phyloP scores from a whole-genome alignment of 2,888 invertebrate genomes.

The Eudemis profundana region DNA sequence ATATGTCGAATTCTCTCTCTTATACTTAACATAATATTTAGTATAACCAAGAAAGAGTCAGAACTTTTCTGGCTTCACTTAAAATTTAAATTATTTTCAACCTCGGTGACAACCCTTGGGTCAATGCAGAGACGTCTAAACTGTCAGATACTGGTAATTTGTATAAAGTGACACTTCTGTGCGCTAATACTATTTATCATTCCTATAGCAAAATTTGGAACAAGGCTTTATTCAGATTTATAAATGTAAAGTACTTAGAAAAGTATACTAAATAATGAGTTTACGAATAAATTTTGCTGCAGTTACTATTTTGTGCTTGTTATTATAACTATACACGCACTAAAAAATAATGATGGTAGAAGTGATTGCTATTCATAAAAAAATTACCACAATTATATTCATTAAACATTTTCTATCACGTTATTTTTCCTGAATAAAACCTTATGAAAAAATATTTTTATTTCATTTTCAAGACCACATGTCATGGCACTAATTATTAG shows the following conservation, averaged over 20 bases:
- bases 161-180: constrained; percentile 11
- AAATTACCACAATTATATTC: no score
- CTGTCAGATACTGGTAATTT: neutral
- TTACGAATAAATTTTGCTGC: neutral
- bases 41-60: neutral
- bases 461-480: constrained; percentile 25
- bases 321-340: neutral
- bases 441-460: neutral
- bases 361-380: no score
- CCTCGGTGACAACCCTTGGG: constrained; percentile 14
- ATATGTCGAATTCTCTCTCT: neutral
- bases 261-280: neutral
- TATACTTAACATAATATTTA: neutral
- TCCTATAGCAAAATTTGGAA: constrained; percentile 8
- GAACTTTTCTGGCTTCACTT: neutral
- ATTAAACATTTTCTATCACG: neutral
- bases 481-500: constrained; percentile 41
- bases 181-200: constrained; percentile 27
- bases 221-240: constrained; percentile 31
- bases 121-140: neutral
- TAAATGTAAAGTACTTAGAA: neutral
- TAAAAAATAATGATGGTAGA: neutral
- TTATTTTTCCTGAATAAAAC: constrained; percentile 21
- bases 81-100: neutral
- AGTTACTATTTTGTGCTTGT: constrained; percentile 4